These are phyloP conservation scores for Halcyon malimbica DNA, from an alignment of 2,113 vertebrate genomes.

Conservation along the genomic window DNA sequence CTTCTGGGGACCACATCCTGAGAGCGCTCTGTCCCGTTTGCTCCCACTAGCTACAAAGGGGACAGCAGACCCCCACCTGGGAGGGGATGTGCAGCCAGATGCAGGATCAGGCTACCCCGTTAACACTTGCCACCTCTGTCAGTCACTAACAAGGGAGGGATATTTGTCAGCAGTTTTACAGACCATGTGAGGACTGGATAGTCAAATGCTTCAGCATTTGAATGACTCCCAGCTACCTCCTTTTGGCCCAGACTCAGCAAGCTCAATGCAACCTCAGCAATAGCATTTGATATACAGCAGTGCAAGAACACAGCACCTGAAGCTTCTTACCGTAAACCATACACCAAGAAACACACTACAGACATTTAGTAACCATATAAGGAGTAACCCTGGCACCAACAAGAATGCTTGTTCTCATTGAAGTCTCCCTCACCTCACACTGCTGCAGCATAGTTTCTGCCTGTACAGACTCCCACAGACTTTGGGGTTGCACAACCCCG, in stretches of 20 bases:
- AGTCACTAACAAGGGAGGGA: neutral
- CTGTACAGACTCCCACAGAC: neutral
- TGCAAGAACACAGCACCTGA: neutral
- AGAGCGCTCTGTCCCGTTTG: neutral
- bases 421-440: neutral
- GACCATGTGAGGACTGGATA: neutral
- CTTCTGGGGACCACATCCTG: neutral
- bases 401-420: neutral
- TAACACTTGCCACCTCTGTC: neutral
- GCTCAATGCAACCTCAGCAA: neutral
- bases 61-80: accelerated
- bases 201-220: neutral
- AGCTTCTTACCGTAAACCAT: neutral
- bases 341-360: neutral
- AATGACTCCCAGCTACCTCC: neutral
- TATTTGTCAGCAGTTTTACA: neutral
- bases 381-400: neutral
- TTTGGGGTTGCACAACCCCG: neutral
- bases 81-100: accelerated
- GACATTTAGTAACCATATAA: neutral
- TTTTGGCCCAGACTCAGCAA: neutral
- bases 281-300: neutral
- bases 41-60: neutral
- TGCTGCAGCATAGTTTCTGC: neutral
- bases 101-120: accelerated